These are phyloP conservation scores for Talpa occidentalis DNA, from an alignment of 2,113 vertebrate genomes.

Conservation along the genomic window DNA sequence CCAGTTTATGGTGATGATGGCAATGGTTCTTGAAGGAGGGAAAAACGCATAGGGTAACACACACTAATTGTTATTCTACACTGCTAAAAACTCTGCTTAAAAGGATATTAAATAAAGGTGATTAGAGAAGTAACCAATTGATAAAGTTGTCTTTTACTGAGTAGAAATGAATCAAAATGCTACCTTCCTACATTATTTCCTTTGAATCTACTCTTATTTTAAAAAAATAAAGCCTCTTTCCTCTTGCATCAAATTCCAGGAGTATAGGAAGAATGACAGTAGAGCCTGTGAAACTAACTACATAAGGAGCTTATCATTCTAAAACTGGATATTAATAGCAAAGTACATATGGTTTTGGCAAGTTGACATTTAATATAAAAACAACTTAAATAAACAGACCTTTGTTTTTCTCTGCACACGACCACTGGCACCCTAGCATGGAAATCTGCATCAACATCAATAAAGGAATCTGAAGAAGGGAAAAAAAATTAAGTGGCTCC, in stretches of 20 bases:
- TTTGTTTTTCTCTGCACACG: constrained; percentile 94
- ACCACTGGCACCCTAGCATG: constrained; percentile 95
- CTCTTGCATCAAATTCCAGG: constrained; percentile 7
- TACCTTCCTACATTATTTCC: background rate
- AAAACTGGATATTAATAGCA: background rate
- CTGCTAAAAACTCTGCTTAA: constrained; percentile 8
- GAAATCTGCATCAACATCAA: constrained; percentile 94
- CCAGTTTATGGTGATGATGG: background rate
- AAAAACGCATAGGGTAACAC: background rate
- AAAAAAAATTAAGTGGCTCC: constrained; percentile 68
- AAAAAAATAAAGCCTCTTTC: background rate
- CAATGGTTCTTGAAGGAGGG: background rate
- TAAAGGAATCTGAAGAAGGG: constrained; percentile 88
- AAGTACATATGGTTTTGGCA: constrained; percentile 1
- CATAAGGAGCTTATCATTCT: background rate
- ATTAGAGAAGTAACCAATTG: background rate
- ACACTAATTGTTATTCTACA: background rate
- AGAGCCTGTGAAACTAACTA: background rate
- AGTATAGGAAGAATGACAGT: background rate
- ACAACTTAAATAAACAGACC: constrained; percentile 85
- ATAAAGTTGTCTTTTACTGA: background rate
- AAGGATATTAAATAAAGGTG: background rate
- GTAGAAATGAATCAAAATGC: background rate
- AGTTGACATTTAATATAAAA: constrained; percentile 16
- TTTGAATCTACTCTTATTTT: background rate